A percentile compares a stretch with the other conserved stretches of the same genome.
These are phyloP conservation scores for Cephalopachus bancanus DNA, from an alignment of 2,797 vertebrate species.

Conservation along the genomic window DNA sequence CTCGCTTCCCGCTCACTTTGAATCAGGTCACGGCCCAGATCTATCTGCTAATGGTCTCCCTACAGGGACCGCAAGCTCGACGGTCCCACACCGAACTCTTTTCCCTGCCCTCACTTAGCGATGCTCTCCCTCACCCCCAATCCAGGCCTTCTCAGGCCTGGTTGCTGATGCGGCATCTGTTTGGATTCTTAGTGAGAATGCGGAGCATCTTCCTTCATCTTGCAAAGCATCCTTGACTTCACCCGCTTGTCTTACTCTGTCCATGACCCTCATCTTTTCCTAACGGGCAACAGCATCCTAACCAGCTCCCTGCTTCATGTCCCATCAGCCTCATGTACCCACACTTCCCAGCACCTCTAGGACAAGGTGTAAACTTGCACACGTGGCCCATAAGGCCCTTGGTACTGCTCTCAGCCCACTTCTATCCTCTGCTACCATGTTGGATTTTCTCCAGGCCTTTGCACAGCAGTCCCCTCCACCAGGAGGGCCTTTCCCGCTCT, in stretches of 20 bases:
- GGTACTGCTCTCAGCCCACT: neutral
- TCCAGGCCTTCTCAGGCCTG: neutral
- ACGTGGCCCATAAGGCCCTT: neutral
- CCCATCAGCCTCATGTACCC: neutral
- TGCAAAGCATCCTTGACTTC: neutral
- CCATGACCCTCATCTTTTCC: neutral
- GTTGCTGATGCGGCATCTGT: neutral
- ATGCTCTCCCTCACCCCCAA: neutral
- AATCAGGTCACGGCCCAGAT: neutral
- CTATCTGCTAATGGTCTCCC: neutral
- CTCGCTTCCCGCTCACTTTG: neutral
- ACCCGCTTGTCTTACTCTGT: neutral
- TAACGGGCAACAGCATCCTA: neutral
- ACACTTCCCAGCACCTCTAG: neutral
- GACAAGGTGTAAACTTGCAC: neutral
- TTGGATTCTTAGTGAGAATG: neutral
- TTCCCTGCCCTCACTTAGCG: neutral
- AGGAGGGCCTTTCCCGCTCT: neutral
- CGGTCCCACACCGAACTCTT: neutral
- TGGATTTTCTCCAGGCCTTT: neutral
- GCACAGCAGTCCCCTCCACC: neutral
- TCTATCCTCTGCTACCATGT: neutral
- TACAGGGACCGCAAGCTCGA: neutral
- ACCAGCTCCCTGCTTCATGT: neutral
- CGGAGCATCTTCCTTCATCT: neutral